A percentile compares a stretch with the other conserved stretches of the same genome.
These are phyloP conservation scores for Alsophila aescularia DNA, from an alignment of 2,888 invertebrate genomes.

Conservation along the genomic window DNA sequence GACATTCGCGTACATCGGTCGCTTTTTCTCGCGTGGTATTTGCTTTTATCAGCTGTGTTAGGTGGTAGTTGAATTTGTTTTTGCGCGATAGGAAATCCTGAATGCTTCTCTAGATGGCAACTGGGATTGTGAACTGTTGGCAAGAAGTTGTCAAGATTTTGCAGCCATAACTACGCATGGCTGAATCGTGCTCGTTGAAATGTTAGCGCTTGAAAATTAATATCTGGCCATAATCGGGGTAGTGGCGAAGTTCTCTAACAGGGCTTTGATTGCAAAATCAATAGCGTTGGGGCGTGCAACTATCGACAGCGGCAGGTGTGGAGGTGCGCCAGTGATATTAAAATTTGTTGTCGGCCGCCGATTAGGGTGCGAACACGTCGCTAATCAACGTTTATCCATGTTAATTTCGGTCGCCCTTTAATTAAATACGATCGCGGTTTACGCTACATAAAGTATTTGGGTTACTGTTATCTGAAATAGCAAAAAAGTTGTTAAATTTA, in stretches of 20 bases:
- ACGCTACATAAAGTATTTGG: conserved; percentile 24
- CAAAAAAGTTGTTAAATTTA: conserved; percentile 5
- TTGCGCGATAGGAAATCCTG: conserved; percentile 47
- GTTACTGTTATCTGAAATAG: conserved; percentile 17
- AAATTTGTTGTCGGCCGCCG: conserved; percentile 59
- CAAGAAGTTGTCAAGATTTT: conserved; percentile 40
- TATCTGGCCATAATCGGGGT: conserved; percentile 60
- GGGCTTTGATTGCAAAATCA: conserved; percentile 79
- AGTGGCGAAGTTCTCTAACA: conserved; percentile 64
- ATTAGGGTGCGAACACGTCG: conserved; percentile 59
- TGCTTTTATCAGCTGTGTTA: conserved; percentile 43
- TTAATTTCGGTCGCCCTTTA: conserved; percentile 53
- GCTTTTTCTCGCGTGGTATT: conserved; percentile 36
- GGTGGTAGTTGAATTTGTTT: conserved; percentile 40
- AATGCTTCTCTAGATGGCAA: conserved; percentile 36
- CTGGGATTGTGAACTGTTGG: conserved; percentile 38
- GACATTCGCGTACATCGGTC: conserved; percentile 42
- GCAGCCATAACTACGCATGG: conserved; percentile 34
- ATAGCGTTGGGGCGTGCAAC: conserved; percentile 63
- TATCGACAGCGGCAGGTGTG: conserved; percentile 61
- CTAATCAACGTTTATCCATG: conserved; percentile 61
- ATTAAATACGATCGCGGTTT: conserved; percentile 48
- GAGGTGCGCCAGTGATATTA: conserved; percentile 70
- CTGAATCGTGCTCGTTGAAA: conserved; percentile 32
- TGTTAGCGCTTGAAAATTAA: conserved; percentile 53